Evolutionary conservation across 2,888 invertebrate species (phyloP).

Genomic region (Digitonthophagus gazella): DNA sequence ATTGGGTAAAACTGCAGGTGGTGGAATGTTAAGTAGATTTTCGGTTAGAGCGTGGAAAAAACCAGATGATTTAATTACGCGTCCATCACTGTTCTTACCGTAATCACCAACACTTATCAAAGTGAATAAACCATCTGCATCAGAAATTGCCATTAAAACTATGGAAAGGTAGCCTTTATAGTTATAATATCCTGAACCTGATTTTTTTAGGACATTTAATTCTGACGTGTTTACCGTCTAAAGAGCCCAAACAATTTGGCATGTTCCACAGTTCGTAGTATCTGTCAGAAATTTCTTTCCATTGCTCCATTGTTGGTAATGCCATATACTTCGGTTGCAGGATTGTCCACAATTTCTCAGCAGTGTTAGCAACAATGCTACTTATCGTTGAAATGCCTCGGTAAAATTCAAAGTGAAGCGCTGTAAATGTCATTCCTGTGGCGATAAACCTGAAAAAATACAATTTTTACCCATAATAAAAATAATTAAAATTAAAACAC

Average conservation of each 20-base stretch:
- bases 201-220: constrained; percentile 26
- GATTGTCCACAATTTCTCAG: constrained; percentile 22
- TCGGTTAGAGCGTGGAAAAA: constrained; percentile 20
- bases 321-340: constrained; percentile 29
- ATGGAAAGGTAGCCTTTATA: constrained; percentile 19
- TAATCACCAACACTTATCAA: constrained; percentile 12
- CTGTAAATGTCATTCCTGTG: constrained; percentile 11
- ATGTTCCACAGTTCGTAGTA: constrained; percentile 20
- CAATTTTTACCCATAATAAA: background rate
- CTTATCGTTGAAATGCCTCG: constrained; percentile 15
- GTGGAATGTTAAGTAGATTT: constrained; percentile 29
- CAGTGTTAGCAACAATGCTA: background rate
- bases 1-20: constrained; percentile 26
- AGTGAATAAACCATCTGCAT: constrained; percentile 19
- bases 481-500: background rate
- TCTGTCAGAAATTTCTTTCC: constrained; percentile 21
- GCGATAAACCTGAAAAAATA: constrained; percentile 19
- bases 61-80: no score
- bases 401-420: constrained; percentile 3
- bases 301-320: constrained; percentile 25
- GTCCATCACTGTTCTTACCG: no score
- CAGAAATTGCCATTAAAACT: constrained; percentile 12
- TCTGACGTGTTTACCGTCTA: constrained; percentile 28
- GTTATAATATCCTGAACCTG: constrained; percentile 26
- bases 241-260: constrained; percentile 25